These are phyloP conservation scores for Lasiurus borealis DNA, from an alignment of 2,113 vertebrate species.

Conservation along the genomic window DNA sequence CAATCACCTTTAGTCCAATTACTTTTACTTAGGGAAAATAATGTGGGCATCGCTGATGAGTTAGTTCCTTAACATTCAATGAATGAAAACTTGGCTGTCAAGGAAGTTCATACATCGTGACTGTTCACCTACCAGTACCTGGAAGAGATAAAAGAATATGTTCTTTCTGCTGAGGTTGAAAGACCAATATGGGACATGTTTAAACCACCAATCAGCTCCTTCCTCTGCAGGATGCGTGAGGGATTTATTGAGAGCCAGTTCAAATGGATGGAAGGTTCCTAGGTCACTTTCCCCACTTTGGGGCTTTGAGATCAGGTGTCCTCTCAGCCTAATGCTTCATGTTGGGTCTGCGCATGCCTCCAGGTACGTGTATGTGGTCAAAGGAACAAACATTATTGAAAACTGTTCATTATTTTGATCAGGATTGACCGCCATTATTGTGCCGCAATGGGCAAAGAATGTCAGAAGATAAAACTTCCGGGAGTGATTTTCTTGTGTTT, in stretches of 20 bases:
- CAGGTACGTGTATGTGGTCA: not conserved
- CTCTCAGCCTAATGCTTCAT: not conserved
- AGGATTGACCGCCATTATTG: not conserved
- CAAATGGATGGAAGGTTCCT: not conserved
- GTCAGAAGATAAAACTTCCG: not conserved
- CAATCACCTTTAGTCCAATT: not conserved
- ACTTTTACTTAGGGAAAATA: constrained; percentile 26
- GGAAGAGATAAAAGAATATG: not conserved
- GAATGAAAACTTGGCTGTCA: constrained; percentile 13
- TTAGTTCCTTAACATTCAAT: not conserved
- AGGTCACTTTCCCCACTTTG: not conserved
- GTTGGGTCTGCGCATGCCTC: not conserved
- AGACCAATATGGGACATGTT: not conserved
- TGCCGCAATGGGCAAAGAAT: constrained; percentile 16
- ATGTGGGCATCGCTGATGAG: not conserved
- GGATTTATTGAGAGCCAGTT: not conserved
- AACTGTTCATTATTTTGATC: constrained; percentile 48
- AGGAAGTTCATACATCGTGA: not conserved
- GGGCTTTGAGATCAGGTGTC: not conserved
- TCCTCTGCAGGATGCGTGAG: not conserved
- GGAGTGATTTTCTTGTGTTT: not conserved
- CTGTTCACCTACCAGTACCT: not conserved
- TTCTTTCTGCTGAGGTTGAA: not conserved
- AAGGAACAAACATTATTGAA: constrained; percentile 10
- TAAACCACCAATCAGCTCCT: not conserved